Conservation (phyloP, 2,113 vertebrate genomes). For the Clarias magur region DNA sequence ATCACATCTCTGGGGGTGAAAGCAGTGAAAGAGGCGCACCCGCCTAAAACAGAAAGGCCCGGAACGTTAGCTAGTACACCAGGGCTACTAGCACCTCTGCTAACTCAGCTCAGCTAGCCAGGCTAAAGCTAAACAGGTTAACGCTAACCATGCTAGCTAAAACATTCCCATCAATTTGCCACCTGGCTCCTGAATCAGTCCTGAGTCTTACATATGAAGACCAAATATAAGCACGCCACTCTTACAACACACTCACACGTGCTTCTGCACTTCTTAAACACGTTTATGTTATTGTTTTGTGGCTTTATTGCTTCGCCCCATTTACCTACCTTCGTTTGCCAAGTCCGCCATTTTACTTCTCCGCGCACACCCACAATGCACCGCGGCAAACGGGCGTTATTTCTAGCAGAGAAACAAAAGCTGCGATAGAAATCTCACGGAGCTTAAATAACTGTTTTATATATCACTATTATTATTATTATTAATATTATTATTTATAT, state of each 20-base stretch:
- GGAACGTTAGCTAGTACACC: constrained; percentile 6
- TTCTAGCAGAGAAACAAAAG: constrained; percentile 42
- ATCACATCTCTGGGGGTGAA: not conserved
- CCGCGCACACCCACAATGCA: constrained; percentile 82
- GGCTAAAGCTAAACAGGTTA: constrained; percentile 35
- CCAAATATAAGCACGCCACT: not conserved
- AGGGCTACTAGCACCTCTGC: not conserved
- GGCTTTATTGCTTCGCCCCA: constrained; percentile 59
- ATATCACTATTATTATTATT: not conserved
- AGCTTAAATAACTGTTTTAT: not conserved
- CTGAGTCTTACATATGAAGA: not conserved
- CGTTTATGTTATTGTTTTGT: constrained; percentile 56
- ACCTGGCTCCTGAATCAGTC: not conserved
- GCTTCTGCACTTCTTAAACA: not conserved
- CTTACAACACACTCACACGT: not conserved
- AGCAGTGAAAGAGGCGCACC: not conserved
- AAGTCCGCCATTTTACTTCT: constrained; percentile 88
- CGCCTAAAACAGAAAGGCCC: constrained; percentile 26
- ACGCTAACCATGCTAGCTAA: constrained; percentile 24
- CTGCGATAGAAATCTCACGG: not conserved
- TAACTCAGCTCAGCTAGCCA: not conserved
- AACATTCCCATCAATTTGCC: constrained; percentile 7
- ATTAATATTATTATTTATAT: not conserved
- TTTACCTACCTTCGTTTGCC: constrained; percentile 85
- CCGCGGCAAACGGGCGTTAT: constrained; percentile 64